Percentiles rank a stretch among this genome's conserved stretches.
Evolutionary conservation across 2,113 vertebrate species (phyloP).

Genomic region (Thinocorus orbignyianus): DNA sequence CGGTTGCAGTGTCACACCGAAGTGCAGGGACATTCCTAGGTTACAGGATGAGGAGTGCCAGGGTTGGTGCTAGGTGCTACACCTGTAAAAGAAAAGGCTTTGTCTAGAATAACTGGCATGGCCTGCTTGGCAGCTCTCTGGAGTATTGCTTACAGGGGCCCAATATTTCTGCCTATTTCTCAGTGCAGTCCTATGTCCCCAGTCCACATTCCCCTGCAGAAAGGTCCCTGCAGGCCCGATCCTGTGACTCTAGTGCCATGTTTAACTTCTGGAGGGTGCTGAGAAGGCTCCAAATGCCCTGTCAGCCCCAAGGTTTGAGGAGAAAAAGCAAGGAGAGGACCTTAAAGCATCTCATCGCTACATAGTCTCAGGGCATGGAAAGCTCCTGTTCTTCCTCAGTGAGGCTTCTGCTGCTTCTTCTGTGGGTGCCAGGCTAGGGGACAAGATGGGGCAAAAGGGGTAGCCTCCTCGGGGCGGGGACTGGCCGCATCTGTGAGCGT

Average conservation of each 20-base stretch:
- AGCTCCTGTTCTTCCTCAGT: background rate
- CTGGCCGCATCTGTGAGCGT: fast-evolving
- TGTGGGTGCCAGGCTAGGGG: background rate
- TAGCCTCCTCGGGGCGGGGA: fast-evolving
- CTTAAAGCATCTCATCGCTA: fast-evolving
- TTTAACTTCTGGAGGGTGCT: background rate
- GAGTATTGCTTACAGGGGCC: background rate
- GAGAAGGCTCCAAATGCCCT: background rate
- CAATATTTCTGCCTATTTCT: background rate
- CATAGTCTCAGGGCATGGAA: background rate
- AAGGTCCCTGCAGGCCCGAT: background rate
- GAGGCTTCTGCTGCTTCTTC: background rate
- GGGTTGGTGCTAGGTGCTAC: background rate
- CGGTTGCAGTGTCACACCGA: fast-evolving
- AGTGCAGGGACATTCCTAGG: background rate
- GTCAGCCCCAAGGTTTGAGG: background rate
- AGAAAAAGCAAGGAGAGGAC: background rate
- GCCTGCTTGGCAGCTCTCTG: background rate
- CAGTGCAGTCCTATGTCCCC: background rate
- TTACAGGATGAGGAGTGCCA: background rate
- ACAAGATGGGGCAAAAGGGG: fast-evolving
- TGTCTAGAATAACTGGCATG: background rate
- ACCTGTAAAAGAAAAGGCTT: background rate
- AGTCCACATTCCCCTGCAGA: fast-evolving
- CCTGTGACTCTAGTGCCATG: fast-evolving